Conservation (phyloP, 2,888 invertebrate species). For the Sericinus montela region DNA sequence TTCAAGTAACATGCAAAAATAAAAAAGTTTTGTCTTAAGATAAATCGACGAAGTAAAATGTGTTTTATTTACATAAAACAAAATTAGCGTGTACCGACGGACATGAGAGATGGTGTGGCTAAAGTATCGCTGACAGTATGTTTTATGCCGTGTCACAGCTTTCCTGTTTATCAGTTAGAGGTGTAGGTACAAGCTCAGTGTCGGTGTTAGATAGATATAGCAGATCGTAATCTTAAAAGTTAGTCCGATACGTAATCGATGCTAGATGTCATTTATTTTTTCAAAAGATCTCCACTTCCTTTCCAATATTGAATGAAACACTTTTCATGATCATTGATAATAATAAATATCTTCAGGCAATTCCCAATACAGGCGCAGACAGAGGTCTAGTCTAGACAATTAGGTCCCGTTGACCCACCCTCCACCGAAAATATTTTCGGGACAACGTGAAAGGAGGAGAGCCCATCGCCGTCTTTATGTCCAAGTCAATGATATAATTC, state of each 20-base stretch:
- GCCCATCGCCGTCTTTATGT: too few relatives aligned
- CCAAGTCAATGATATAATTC: too few relatives aligned
- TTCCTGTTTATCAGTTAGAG: slow-evolving; percentile 18
- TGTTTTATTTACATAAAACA: slow-evolving; percentile 18
- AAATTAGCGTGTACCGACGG: slow-evolving; percentile 12
- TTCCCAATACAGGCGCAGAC: too few relatives aligned
- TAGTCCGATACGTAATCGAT: slow-evolving; percentile 14
- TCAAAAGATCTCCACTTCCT: too few relatives aligned
- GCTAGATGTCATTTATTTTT: not conserved
- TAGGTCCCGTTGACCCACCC: too few relatives aligned
- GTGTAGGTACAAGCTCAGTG: slow-evolving; percentile 14
- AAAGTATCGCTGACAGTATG: slow-evolving; percentile 18
- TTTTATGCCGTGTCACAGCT: slow-evolving; percentile 16
- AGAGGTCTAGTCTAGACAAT: too few relatives aligned
- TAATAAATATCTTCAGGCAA: too few relatives aligned
- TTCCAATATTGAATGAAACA: too few relatives aligned
- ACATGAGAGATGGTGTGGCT: slow-evolving; percentile 16
- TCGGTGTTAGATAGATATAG: slow-evolving; percentile 15
- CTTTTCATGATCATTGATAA: too few relatives aligned
- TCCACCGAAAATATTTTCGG: too few relatives aligned
- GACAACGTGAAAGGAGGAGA: too few relatives aligned
- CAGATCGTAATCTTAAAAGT: slow-evolving; percentile 17
- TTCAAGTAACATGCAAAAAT: not conserved
- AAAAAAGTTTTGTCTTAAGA: not conserved
- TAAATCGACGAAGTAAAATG: slow-evolving; percentile 12